A percentile compares a stretch with the other conserved stretches of the same genome.
These are phyloP conservation scores for Pandion haliaetus DNA, from an alignment of 2,113 vertebrate species.

Conservation along the genomic window DNA sequence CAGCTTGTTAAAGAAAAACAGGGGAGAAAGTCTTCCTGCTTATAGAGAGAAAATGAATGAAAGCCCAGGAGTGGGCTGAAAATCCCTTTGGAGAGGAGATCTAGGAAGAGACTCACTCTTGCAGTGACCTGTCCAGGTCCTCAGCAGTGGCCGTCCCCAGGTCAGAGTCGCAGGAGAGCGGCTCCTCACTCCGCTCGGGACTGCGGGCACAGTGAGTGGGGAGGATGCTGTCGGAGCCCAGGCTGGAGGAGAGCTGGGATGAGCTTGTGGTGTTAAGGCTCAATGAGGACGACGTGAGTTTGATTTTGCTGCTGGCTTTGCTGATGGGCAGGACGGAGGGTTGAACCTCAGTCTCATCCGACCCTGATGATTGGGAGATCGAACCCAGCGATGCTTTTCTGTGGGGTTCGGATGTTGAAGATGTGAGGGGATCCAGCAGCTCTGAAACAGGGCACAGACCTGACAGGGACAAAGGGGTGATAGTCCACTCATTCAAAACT, in stretches of 20 bases:
- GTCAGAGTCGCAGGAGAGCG: constrained; percentile 78
- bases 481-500: constrained; percentile 92
- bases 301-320: constrained; percentile 47
- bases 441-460: constrained; percentile 83
- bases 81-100: not conserved
- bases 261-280: constrained; percentile 89
- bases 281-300: constrained; percentile 80
- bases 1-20: not conserved
- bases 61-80: not conserved
- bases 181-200: constrained; percentile 69
- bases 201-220: constrained; percentile 75
- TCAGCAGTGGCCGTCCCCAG: constrained; percentile 13
- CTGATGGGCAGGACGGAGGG: constrained; percentile 2
- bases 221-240: constrained; percentile 84
- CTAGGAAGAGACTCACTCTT: constrained; percentile 80
- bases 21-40: not conserved
- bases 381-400: constrained; percentile 85
- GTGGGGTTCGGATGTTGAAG: constrained; percentile 9
- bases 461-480: constrained; percentile 87
- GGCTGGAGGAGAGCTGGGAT: constrained; percentile 91
- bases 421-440: constrained; percentile 25
- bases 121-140: constrained; percentile 68
- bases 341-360: constrained; percentile 75
- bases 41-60: not conserved
- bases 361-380: constrained; percentile 85